These are phyloP conservation scores for Drosophila burlai DNA, from an alignment of 1,140 invertebrate genomes.

Conservation along the genomic window DNA sequence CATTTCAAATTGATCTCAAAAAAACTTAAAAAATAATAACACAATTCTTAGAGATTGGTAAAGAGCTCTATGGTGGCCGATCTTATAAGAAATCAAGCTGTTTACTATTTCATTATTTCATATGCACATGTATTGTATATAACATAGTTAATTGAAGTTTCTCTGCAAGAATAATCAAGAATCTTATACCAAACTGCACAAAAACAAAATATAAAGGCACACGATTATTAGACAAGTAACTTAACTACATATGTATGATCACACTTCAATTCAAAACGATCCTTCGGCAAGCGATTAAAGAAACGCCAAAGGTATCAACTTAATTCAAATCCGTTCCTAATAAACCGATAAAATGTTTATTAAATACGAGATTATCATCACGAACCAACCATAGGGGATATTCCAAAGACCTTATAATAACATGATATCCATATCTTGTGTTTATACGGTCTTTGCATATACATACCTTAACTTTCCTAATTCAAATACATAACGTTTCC, in stretches of 20 bases:
- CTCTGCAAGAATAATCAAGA: constrained; percentile 22
- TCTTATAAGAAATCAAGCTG: constrained; percentile 14
- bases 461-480: constrained; percentile 14
- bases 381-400: constrained; percentile 19
- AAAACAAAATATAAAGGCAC: constrained; percentile 17
- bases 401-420: not conserved
- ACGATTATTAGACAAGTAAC: constrained; percentile 34
- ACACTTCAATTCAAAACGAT: constrained; percentile 20
- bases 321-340: constrained; percentile 4
- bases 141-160: constrained; percentile 18
- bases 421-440: not conserved
- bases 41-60: constrained; percentile 31
- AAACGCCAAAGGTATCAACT: constrained; percentile 3
- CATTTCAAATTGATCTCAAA: constrained; percentile 79
- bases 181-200: constrained; percentile 42
- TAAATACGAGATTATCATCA: constrained; percentile 59
- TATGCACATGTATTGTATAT: constrained; percentile 31
- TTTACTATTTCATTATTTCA: constrained; percentile 3
- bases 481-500: constrained; percentile 56
- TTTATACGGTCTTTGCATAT: not conserved
- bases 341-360: constrained; percentile 23
- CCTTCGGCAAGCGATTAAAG: not conserved
- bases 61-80: constrained; percentile 9
- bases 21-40: constrained; percentile 43
- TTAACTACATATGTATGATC: constrained; percentile 43